phyloP scores from a whole-genome alignment of 2,797 vertebrate genomes.

The Parauchenoglanis punctatus region DNA sequence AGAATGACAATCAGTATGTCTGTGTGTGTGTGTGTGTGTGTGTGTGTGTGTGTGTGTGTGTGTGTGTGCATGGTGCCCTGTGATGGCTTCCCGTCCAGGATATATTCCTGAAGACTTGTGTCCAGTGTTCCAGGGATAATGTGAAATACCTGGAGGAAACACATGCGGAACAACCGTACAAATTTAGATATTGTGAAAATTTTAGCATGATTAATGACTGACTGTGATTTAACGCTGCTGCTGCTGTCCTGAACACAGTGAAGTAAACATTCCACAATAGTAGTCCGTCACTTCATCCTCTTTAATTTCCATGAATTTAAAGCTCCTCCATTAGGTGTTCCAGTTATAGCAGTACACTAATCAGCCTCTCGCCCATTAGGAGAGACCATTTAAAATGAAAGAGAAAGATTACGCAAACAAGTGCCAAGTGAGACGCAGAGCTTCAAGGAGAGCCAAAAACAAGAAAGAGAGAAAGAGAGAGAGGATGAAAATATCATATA shows the following conservation, averaged over 20 bases:
- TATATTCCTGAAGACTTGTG: not conserved
- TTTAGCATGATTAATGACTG: not conserved
- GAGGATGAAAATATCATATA: constrained; percentile 6
- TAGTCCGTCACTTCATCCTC: not conserved
- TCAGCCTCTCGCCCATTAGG: constrained; percentile 7
- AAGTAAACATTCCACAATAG: not conserved
- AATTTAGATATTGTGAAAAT: not conserved
- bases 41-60: not conserved
- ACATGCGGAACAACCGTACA: not conserved
- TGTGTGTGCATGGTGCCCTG: not conserved
- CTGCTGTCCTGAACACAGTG: not conserved
- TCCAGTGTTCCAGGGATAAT: not conserved
- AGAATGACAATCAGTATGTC: not conserved
- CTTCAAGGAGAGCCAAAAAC: constrained; percentile 22
- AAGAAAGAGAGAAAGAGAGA: not conserved
- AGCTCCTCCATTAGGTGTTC: not conserved
- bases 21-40: no score
- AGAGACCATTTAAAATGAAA: constrained; percentile 29
- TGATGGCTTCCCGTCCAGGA: not conserved
- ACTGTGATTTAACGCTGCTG: not conserved
- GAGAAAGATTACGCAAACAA: constrained; percentile 25
- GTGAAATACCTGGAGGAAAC: not conserved
- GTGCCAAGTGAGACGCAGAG: constrained; percentile 4
- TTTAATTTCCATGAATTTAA: not conserved
- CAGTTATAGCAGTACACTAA: constrained; percentile 10